Percentiles rank a stretch among this genome's conserved stretches.
These are phyloP conservation scores for Epizoanthus rinbou DNA, from an alignment of 92 coral and sea anemone genomes.

Conservation along the genomic window DNA sequence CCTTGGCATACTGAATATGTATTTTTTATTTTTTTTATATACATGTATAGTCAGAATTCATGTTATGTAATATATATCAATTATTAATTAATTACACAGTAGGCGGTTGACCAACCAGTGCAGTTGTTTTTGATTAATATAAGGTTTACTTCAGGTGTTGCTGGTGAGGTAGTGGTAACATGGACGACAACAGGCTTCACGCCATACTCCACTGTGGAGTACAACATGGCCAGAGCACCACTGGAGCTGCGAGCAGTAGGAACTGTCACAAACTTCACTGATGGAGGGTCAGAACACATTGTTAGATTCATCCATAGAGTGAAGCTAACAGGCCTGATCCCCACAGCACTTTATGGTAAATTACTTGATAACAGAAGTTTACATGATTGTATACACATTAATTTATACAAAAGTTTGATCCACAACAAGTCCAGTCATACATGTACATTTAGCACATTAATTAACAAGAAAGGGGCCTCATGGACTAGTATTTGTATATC, in stretches of 20 bases:
- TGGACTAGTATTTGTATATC: no score
- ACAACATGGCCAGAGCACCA: slow-evolving; percentile 73
- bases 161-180: slow-evolving; percentile 87
- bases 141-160: slow-evolving; percentile 48
- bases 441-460: no score
- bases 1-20: no score
- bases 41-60: no score
- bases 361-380: no score
- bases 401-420: neutral
- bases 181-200: slow-evolving; percentile 83
- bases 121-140: no score
- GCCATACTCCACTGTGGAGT: slow-evolving; percentile 76
- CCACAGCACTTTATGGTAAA: slow-evolving; percentile 75
- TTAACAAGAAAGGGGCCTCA: no score
- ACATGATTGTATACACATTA: neutral
- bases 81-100: no score
- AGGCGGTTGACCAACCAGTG: no score
- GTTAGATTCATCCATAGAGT: slow-evolving; percentile 86
- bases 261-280: slow-evolving; percentile 71
- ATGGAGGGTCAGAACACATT: slow-evolving; percentile 76
- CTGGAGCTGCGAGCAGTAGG: slow-evolving; percentile 63
- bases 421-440: no score
- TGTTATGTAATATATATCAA: no score
- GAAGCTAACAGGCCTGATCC: slow-evolving; percentile 75
- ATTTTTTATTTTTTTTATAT: no score